A percentile compares a stretch with the other conserved stretches of the same genome.
Evolutionary conservation across 1,140 invertebrate species (phyloP).

Genomic region (Calycopis cecrops): DNA sequence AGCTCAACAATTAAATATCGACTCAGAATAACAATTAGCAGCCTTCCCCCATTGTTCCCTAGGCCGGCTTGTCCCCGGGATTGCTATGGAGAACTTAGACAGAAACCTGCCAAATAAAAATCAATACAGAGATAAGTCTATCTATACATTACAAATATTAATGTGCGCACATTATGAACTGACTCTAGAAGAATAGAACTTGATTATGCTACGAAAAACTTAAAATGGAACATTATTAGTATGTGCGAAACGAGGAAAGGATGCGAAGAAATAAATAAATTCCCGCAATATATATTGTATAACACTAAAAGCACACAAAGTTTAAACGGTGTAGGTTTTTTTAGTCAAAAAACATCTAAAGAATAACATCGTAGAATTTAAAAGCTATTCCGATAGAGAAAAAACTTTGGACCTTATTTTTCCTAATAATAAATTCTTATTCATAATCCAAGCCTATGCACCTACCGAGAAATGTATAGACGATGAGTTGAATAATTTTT

Average conservation of each 20-base stretch:
- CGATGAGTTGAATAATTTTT: conserved; percentile 1
- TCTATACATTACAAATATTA: conserved; percentile 2
- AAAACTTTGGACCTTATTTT: not conserved
- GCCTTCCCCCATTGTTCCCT: conserved; percentile 5
- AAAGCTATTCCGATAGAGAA: conserved; percentile 11
- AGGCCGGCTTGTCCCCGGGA: conserved; percentile 5
- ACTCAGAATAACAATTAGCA: conserved; percentile 5
- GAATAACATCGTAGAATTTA: conserved; percentile 4
- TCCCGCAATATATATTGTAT: conserved; percentile 6
- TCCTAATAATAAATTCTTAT: not conserved
- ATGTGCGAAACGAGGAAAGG: conserved; percentile 9
- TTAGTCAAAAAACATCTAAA: conserved; percentile 13
- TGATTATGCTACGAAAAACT: not conserved
- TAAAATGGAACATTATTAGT: conserved; percentile 13
- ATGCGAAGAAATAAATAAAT: conserved; percentile 7
- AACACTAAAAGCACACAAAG: conserved; percentile 1
- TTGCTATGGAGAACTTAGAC: not conserved
- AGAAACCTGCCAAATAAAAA: conserved; percentile 3
- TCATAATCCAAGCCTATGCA: conserved; percentile 10
- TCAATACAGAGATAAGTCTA: conserved; percentile 4
- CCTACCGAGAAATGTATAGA: conserved; percentile 11
- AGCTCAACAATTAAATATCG: too few relatives aligned
- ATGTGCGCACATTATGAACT: not conserved
- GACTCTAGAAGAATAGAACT: conserved; percentile 10
- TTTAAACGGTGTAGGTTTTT: conserved; percentile 7